phyloP scores from a whole-genome alignment of 2,797 vertebrate species.

The Hoplostethus atlanticus region DNA sequence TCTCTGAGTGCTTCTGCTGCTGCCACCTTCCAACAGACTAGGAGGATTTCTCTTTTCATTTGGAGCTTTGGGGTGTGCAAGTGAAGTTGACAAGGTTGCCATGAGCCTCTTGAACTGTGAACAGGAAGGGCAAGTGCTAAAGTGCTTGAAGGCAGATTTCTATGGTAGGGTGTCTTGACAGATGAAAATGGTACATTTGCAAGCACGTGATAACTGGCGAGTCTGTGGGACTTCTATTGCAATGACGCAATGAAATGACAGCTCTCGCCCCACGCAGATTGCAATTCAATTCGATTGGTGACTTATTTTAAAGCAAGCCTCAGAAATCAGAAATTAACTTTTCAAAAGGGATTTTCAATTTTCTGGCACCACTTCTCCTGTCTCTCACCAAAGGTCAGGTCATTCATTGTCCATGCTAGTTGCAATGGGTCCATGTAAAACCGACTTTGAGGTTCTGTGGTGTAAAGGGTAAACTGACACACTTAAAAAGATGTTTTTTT shows the following conservation, averaged over 20 bases:
- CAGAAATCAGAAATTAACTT: no score
- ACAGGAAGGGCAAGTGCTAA: constrained; percentile 65
- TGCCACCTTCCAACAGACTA: constrained; percentile 28
- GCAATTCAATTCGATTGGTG: neutral
- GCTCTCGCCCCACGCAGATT: neutral
- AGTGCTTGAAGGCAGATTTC: constrained; percentile 52
- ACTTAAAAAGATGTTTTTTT: constrained; percentile 57
- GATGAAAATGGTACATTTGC: constrained; percentile 51
- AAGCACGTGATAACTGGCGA: constrained; percentile 7
- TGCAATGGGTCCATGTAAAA: constrained; percentile 57
- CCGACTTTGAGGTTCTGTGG: constrained; percentile 42
- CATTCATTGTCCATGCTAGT: constrained; percentile 45
- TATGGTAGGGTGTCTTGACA: constrained; percentile 43
- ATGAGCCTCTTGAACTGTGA: constrained; percentile 60
- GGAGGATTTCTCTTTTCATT: constrained; percentile 54
- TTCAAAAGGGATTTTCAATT: neutral
- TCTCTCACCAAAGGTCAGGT: constrained; percentile 26
- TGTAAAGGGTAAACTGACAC: constrained; percentile 53
- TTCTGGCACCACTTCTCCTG: constrained; percentile 11
- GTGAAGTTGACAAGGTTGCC: constrained; percentile 53
- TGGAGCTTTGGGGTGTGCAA: constrained; percentile 45
- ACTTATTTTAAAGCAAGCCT: neutral
- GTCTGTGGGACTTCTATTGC: neutral
- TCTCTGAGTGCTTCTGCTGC: constrained; percentile 7
- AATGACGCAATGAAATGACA: constrained; percentile 11